Percentiles rank a stretch among this genome's conserved stretches.
phyloP scores from a whole-genome alignment of 2,797 vertebrate genomes.

The Staurois parvus region DNA sequence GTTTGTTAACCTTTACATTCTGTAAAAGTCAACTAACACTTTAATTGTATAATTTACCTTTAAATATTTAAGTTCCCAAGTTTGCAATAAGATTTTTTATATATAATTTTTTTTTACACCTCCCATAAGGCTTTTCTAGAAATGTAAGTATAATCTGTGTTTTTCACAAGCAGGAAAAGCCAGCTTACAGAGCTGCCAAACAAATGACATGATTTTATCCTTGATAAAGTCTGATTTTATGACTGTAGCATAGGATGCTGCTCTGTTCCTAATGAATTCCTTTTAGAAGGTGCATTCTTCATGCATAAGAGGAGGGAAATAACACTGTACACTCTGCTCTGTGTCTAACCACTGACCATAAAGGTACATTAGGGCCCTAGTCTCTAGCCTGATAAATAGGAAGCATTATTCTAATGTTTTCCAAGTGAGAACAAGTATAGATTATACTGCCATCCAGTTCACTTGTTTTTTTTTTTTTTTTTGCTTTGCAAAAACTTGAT shows the following conservation, averaged over 20 bases:
- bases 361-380: conserved; percentile 6
- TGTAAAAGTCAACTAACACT: neutral
- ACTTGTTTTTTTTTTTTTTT: conserved; percentile 28
- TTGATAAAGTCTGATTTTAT: conserved; percentile 26
- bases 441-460: neutral
- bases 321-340: neutral
- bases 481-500: neutral
- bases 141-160: conserved; percentile 16
- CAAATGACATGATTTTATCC: conserved; percentile 29
- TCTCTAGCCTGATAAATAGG: conserved; percentile 10
- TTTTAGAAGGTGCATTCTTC: conserved; percentile 5
- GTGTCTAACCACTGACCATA: conserved; percentile 18
- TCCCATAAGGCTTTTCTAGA: neutral
- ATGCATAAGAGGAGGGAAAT: conserved; percentile 6
- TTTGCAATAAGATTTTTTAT: conserved; percentile 7
- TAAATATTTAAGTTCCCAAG: neutral
- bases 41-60: conserved; percentile 10
- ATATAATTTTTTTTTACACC: conserved; percentile 14
- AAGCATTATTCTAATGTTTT: conserved; percentile 12
- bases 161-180: neutral
- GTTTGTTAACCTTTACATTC: too few species aligned
- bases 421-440: neutral
- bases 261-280: conserved; percentile 28
- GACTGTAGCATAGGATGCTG: neutral
- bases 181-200: neutral